Percentiles rank a stretch among this genome's conserved stretches.
These are phyloP conservation scores for Sus cebifrons DNA, from an alignment of 2,797 vertebrate genomes.

Conservation along the genomic window DNA sequence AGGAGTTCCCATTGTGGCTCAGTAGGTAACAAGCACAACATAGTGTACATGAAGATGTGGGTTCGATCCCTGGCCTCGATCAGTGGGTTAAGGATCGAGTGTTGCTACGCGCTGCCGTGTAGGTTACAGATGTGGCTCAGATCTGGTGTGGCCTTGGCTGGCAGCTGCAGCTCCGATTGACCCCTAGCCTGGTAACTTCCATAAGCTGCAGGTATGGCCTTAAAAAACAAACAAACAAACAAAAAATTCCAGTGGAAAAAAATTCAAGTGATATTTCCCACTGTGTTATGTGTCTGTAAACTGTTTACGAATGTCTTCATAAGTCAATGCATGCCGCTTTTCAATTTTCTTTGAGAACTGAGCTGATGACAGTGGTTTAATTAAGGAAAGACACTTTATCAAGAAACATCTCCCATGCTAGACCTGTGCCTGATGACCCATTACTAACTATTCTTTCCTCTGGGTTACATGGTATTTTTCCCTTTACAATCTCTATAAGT, in stretches of 20 bases:
- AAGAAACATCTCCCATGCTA: not conserved
- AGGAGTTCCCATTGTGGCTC: no score
- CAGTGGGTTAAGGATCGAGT: no score
- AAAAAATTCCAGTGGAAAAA: not conserved
- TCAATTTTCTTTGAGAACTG: not conserved
- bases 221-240: not conserved
- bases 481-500: not conserved
- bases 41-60: no score
- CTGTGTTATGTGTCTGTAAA: not conserved
- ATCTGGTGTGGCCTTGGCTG: no score
- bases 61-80: no score
- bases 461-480: not conserved
- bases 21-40: no score
- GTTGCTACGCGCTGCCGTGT: no score
- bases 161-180: no score
- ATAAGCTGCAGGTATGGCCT: no score
- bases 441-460: not conserved
- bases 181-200: no score
- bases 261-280: not conserved
- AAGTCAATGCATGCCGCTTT: not conserved
- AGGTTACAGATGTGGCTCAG: no score
- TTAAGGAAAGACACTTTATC: not conserved
- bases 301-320: not conserved
- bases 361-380: not conserved
- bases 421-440: no score